Evolutionary conservation across 2,888 invertebrate species (phyloP).

Genomic region (Papilio gigon): DNA sequence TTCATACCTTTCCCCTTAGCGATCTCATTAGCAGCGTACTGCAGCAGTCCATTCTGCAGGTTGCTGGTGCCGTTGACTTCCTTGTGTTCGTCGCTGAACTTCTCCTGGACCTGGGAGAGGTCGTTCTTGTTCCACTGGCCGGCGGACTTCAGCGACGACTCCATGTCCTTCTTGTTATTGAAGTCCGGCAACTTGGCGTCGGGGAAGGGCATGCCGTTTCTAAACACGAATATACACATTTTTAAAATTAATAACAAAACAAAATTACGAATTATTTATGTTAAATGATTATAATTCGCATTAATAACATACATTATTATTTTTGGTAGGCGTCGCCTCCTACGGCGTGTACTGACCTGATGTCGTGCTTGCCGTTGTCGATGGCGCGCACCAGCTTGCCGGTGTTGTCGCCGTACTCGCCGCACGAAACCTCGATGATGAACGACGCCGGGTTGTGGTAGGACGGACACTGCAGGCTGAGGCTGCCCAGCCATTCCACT

Average conservation of each 20-base stretch:
- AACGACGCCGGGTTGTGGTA: slow-evolving; percentile 99
- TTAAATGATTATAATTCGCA: too few species aligned
- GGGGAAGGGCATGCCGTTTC: slow-evolving; percentile 87
- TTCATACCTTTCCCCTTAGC: slow-evolving; percentile 80
- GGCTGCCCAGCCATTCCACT: slow-evolving; percentile 85
- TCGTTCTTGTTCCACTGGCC: slow-evolving; percentile 81
- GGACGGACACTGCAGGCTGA: slow-evolving; percentile 94
- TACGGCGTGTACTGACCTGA: slow-evolving; percentile 79
- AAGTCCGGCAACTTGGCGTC: slow-evolving; percentile 80
- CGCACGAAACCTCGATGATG: slow-evolving; percentile 97
- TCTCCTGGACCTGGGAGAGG: slow-evolving; percentile 62
- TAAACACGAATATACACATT: slow-evolving; percentile 54
- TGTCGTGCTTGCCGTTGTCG: slow-evolving; percentile 91
- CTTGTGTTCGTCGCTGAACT: slow-evolving; percentile 54
- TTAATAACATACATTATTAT: too few species aligned
- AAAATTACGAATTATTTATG: too few species aligned
- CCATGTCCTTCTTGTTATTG: slow-evolving; percentile 79
- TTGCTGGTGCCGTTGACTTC: slow-evolving; percentile 71
- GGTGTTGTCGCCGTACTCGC: slow-evolving; percentile 96
- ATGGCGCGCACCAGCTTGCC: slow-evolving; percentile 92
- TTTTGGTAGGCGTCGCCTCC: too few species aligned
- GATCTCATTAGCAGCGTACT: slow-evolving; percentile 85
- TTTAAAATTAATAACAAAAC: too few species aligned
- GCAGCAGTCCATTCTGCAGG: slow-evolving; percentile 76
- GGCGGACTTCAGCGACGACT: slow-evolving; percentile 59